Base-by-base conservation (phyloP, 2,888 invertebrate genomes). In the Caenorhabditis auriculariae region DNA sequence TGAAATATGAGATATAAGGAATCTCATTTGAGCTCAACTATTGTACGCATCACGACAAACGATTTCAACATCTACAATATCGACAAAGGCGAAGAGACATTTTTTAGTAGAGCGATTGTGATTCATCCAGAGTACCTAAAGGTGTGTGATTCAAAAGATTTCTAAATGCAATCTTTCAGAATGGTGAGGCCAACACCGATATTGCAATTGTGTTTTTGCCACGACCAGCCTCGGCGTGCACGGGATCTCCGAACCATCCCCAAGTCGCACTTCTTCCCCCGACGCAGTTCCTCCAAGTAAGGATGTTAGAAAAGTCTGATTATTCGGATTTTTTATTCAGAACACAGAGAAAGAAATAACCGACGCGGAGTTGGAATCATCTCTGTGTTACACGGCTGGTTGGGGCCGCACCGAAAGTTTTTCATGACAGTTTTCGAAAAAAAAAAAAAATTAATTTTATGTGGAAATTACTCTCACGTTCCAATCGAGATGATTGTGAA, bases 171-270 rank as follows among this genome's bases (percentile, higher is more conserved):
- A 21, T 26, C 4, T 21, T 23, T 23, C 38, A 60, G 60, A 17
- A 39, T 26, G n/a, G 19, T 4, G 55, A 60, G 19, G 50, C 55
- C n/a, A 60, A 56, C 15, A 44, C 48, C 52, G 60, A 60, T 29
- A 49, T 55, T 23, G 55, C 55, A 44, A 7, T 60, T 24, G 47
- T 60, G 2, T 60, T 60, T 17, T 53, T 60, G 15, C 52, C 60
- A 4, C 23, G 48, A 12, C 28, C 37, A 21, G 48, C 54, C 7
- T 7, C 29, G 19, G 51, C 55, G 9, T 60, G 60, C 32, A n/a
- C n/a, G n/a, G 37, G 38, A 15, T 21, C 21, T 17, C 9, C 43
- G 7, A 2, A 37, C 2, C 29, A 44, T 4, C 3, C 39, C 12
- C 51, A 48, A 41, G 41, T 56, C 41, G 60, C 55, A 6, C 38